Evolutionary conservation across 2,113 vertebrate genomes (phyloP).

Genomic region (Prionailurus bengalensis): DNA sequence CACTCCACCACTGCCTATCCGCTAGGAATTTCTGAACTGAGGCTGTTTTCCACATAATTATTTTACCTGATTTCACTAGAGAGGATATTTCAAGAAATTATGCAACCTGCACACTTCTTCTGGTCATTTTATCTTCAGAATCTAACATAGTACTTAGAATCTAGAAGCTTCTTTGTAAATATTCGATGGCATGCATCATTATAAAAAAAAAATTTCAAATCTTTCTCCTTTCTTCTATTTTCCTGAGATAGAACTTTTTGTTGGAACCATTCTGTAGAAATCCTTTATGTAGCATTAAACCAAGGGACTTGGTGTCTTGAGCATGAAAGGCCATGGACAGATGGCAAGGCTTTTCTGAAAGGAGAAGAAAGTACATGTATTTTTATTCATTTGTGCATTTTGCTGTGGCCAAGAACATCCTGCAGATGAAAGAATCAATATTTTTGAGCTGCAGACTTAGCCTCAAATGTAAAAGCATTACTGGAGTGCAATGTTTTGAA

Average conservation of each 20-base stretch:
- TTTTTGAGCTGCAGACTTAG: conserved; percentile 65
- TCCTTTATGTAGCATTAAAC: conserved; percentile 54
- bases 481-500: conserved; percentile 54
- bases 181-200: background rate
- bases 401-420: conserved; percentile 67
- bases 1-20: background rate
- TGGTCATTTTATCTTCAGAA: background rate
- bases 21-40: background rate
- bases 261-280: background rate
- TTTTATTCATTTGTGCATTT: conserved; percentile 75
- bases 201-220: background rate
- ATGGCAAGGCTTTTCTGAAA: conserved; percentile 24
- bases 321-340: conserved; percentile 10
- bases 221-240: background rate
- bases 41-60: background rate
- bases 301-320: background rate
- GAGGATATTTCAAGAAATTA: background rate
- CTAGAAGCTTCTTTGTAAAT: background rate
- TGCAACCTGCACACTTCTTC: background rate
- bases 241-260: background rate
- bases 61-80: background rate
- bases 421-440: conserved; percentile 71
- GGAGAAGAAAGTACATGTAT: conserved; percentile 52
- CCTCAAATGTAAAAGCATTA: conserved; percentile 73
- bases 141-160: background rate